Evolutionary conservation across 2,888 invertebrate species (phyloP).

Genomic region (Drosophila paucipuncta): DNA sequence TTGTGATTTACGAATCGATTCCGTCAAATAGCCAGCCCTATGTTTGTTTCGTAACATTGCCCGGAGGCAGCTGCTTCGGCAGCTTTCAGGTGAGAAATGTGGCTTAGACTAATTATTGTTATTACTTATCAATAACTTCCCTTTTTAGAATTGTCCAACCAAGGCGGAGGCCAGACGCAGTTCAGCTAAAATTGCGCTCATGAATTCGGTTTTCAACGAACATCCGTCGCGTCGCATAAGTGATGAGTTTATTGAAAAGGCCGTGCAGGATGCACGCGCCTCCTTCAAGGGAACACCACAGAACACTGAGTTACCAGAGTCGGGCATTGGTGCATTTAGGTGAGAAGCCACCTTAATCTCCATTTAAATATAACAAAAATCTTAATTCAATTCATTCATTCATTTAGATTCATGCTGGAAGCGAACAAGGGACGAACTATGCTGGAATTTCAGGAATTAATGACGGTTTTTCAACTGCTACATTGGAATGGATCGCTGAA

Average conservation of each 20-base stretch:
- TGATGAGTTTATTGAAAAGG: constrained; percentile 97
- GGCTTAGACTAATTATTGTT: background rate
- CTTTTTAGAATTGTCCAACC: constrained; percentile 93
- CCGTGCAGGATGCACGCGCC: constrained; percentile 95
- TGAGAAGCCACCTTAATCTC: constrained; percentile 53
- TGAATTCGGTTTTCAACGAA: constrained; percentile 98
- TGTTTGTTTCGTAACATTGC: constrained; percentile 97
- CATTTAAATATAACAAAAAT: background rate
- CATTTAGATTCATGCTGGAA: constrained; percentile 89
- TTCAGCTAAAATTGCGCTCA: constrained; percentile 97
- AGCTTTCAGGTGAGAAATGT: constrained; percentile 92
- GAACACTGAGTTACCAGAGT: constrained; percentile 89
- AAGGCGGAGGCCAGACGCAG: constrained; percentile 97
- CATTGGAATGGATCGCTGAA: constrained; percentile 99
- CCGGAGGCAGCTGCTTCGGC: constrained; percentile 97
- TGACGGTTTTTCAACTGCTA: constrained; percentile 98
- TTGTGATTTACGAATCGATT: constrained; percentile 97
- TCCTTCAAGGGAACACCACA: constrained; percentile 90
- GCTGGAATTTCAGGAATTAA: constrained; percentile 98
- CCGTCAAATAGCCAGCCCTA: constrained; percentile 96
- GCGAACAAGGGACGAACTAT: constrained; percentile 96
- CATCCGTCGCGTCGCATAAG: constrained; percentile 96
- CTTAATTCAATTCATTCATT: background rate
- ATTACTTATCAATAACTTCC: background rate
- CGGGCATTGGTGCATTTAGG: constrained; percentile 90